These are phyloP conservation scores for Lithosia quadra DNA, from an alignment of 2,888 invertebrate species.

Conservation along the genomic window DNA sequence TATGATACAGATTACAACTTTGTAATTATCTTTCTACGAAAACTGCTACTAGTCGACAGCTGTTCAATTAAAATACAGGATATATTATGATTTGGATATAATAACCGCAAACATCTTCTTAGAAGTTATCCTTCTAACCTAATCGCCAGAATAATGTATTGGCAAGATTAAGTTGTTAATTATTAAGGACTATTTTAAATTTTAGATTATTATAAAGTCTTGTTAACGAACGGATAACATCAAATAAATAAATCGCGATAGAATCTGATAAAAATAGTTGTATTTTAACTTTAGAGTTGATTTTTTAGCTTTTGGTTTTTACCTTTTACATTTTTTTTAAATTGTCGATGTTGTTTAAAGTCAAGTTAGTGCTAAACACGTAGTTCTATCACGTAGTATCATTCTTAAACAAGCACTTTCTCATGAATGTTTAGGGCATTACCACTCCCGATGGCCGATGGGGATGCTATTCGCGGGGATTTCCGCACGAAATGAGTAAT, in stretches of 20 bases:
- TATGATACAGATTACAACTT: constrained; percentile 63
- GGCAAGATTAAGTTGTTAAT: not conserved
- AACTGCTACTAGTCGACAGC: constrained; percentile 62
- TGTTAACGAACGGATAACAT: no score
- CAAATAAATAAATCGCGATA: no score
- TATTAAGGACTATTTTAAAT: not conserved
- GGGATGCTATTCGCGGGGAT: no score
- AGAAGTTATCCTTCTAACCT: not conserved
- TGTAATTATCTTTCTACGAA: constrained; percentile 66
- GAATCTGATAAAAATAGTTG: no score
- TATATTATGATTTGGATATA: constrained; percentile 10
- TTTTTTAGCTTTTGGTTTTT: not conserved
- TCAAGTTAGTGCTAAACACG: no score
- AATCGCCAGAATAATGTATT: not conserved
- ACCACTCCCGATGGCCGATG: no score
- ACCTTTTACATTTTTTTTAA: not conserved
- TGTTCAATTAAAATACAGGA: constrained; percentile 43
- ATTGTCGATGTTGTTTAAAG: not conserved
- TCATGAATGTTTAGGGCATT: no score
- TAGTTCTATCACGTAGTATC: no score
- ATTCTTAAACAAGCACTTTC: no score
- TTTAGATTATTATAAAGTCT: no score
- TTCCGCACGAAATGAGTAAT: no score
- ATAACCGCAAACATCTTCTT: not conserved
- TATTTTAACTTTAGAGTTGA: not conserved